Conservation (phyloP, 1,140 invertebrate species). For the Ectropis grisescens region DNA sequence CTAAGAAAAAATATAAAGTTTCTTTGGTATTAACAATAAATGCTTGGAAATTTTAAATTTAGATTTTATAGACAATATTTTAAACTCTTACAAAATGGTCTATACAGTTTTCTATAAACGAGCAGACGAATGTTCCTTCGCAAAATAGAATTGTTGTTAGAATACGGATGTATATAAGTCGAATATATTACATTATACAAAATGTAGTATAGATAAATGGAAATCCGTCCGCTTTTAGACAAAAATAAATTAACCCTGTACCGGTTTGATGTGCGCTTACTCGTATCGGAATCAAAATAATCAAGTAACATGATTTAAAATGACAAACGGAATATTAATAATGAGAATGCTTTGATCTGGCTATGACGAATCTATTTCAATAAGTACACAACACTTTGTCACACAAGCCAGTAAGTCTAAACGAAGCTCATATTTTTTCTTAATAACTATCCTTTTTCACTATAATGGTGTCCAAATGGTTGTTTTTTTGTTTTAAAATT, state of each 20-base stretch:
- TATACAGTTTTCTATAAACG: constrained; percentile 33
- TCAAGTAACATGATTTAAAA: constrained; percentile 3
- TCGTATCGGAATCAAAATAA: constrained; percentile 23
- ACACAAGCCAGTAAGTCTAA: constrained; percentile 65
- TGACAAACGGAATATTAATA: constrained; percentile 3
- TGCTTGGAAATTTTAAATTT: too few relatives aligned
- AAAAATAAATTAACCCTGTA: constrained; percentile 64
- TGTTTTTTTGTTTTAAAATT: too few relatives aligned
- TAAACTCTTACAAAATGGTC: too few relatives aligned
- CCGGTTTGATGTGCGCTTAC: constrained; percentile 56
- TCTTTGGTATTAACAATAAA: too few relatives aligned
- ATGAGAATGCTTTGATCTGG: constrained; percentile 7
- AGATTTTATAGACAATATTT: too few relatives aligned
- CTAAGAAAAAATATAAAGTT: too few relatives aligned
- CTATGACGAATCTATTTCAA: constrained; percentile 14
- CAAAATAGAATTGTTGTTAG: constrained; percentile 14
- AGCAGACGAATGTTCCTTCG: constrained; percentile 27
- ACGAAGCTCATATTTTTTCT: constrained; percentile 67
- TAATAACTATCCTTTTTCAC: constrained; percentile 62
- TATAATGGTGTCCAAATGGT: too few relatives aligned
- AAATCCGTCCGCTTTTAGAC: constrained; percentile 42
- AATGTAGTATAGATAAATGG: constrained; percentile 16
- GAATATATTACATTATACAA: constrained; percentile 5
- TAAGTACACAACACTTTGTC: constrained; percentile 51
- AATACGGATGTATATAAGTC: too few relatives aligned